A percentile compares a stretch with the other conserved stretches of the same genome.
phyloP scores from a whole-genome alignment of 2,113 vertebrate species.

The Festucalex cinctus region DNA sequence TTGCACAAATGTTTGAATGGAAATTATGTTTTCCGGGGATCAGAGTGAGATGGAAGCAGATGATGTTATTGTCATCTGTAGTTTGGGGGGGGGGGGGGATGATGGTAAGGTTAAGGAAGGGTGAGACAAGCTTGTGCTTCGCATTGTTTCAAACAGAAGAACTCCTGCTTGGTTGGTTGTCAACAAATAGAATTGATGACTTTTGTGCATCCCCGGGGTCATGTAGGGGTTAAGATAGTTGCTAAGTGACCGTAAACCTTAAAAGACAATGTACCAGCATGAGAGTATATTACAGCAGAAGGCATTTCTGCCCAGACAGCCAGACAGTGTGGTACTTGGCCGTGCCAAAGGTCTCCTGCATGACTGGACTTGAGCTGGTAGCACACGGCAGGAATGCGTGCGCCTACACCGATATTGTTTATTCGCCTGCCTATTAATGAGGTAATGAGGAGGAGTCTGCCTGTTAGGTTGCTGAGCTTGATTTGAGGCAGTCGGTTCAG shows the following conservation, averaged over 20 bases:
- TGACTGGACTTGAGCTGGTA: conserved; percentile 56
- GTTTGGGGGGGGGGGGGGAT: neutral
- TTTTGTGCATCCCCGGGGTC: neutral
- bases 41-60: conserved; percentile 22
- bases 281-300: neutral
- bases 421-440: conserved; percentile 37
- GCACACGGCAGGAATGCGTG: conserved; percentile 58
- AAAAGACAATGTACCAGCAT: neutral
- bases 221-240: neutral
- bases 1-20: conserved; percentile 11
- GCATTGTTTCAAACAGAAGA: conserved; percentile 1
- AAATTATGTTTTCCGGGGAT: conserved; percentile 11
- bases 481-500: conserved; percentile 18
- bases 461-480: conserved; percentile 6
- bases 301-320: conserved; percentile 28
- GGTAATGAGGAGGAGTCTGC: conserved; percentile 17
- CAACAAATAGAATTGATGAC: conserved; percentile 14
- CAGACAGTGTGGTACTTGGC: conserved; percentile 46
- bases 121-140: conserved; percentile 7
- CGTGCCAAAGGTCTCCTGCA: conserved; percentile 59
- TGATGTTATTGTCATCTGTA: conserved; percentile 28
- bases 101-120: neutral
- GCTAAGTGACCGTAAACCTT: neutral
- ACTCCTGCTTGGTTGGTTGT: neutral
- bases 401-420: conserved; percentile 31